Evolutionary conservation across 2,888 invertebrate species (phyloP), one percentile per base, ranked within the genome.

Genomic region (Helleia helle): DNA sequence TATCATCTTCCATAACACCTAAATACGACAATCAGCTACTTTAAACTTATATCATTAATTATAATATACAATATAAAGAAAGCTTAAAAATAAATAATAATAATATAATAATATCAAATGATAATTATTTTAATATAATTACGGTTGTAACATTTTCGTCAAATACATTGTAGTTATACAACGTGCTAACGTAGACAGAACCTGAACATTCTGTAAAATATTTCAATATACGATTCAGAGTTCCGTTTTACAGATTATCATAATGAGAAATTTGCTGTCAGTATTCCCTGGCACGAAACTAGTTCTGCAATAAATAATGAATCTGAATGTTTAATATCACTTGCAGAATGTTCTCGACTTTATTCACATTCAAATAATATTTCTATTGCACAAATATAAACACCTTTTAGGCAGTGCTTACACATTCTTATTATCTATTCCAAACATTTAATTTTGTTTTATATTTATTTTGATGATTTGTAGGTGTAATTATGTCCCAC

Each of bases 241-340:
- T 43, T 37, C 28, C 43, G 43, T 37, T 46, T 46, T 43, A 36
- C 37, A 46, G 38, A 46, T 43, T 38, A 38, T 38, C 31, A 17
- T 44, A 44, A 42, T 44, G 44, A 42, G 37, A 34, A 38, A 31
- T 39, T 26, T 17, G 8, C 28, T 29, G 37, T 38, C 37, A 39
- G 45, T 28, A 43, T 41, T 26, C 25, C 37, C 12, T 30, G 30
- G 24, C 24, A 36, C 15, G 29, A 39, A 29, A 41, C 25, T 38
- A 18, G 26, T 34, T 13, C 5, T 17, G 29, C 31, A 12, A 14
- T 25, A 25, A 15, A 40, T 24, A 25, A 12, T 15, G 25, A 40
- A 30, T 31, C 26, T 25, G 25, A 40, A 36, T 34, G 29, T 39
- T 38, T 38, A 38, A 38, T 38, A 18, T 22, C 6, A 31, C 40